phyloP scores from a whole-genome alignment of 1,140 invertebrate genomes.

The Drosophila mayri region DNA sequence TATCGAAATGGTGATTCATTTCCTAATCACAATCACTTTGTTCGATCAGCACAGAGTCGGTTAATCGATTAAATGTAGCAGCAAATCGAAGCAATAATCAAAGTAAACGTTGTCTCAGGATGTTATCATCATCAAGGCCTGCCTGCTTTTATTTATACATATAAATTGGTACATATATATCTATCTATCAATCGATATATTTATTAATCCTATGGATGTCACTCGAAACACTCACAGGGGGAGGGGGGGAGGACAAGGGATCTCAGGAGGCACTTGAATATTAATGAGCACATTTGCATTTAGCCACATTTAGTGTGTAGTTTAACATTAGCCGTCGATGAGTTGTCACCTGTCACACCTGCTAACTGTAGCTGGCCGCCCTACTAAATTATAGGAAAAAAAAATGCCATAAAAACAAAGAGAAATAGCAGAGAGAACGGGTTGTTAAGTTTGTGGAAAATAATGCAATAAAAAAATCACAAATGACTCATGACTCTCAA shows the following conservation, averaged over 20 bases:
- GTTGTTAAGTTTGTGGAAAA: slow-evolving; percentile 21
- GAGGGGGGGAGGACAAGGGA: no score
- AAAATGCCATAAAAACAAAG: background rate
- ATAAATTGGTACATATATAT: no score
- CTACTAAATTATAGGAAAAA: slow-evolving; percentile 24
- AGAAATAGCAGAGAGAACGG: background rate
- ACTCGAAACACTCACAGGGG: background rate
- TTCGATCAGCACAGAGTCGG: background rate
- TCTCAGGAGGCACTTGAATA: slow-evolving; percentile 34
- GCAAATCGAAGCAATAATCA: slow-evolving; percentile 16
- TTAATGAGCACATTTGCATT: slow-evolving; percentile 60
- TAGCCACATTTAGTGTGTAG: slow-evolving; percentile 28
- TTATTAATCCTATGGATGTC: background rate
- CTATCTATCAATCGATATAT: background rate
- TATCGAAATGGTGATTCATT: slow-evolving; percentile 9
- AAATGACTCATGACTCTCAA: slow-evolving; percentile 31
- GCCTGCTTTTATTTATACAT: no score
- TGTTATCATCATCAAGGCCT: slow-evolving; percentile 17
- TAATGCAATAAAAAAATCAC: slow-evolving; percentile 29
- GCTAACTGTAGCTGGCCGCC: background rate
- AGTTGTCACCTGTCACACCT: slow-evolving; percentile 44
- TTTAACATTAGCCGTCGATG: slow-evolving; percentile 33
- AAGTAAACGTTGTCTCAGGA: slow-evolving; percentile 5
- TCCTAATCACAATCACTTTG: slow-evolving; percentile 2
- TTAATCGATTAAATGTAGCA: slow-evolving; percentile 17